Evolutionary conservation across 2,113 vertebrate species (phyloP).

Genomic region (Delphinapterus leucas): DNA sequence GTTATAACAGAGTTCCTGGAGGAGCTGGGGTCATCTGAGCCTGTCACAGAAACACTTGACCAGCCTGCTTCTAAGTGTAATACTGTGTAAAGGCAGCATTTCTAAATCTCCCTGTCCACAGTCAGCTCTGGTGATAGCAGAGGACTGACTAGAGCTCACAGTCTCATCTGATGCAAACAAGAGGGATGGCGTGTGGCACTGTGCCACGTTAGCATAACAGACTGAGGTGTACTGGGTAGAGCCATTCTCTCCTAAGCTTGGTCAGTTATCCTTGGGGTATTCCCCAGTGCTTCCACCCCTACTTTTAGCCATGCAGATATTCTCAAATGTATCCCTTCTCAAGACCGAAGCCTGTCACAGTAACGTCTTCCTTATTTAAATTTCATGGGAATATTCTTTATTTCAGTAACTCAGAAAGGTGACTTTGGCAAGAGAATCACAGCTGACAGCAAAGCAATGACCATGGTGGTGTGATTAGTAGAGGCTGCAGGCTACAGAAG

Average conservation of each 20-base stretch:
- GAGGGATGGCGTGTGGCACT: not conserved
- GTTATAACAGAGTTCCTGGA: not conserved
- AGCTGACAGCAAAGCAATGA: slow-evolving; percentile 88
- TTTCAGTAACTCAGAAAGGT: slow-evolving; percentile 81
- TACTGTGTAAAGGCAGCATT: not conserved
- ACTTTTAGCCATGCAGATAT: not conserved
- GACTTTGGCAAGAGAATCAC: slow-evolving; percentile 77
- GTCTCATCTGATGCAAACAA: not conserved
- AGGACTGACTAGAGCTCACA: not conserved
- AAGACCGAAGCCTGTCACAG: slow-evolving; percentile 26
- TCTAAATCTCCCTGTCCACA: not conserved
- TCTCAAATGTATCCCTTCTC: not conserved
- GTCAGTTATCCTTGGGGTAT: not conserved
- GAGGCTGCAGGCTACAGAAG: slow-evolving; percentile 82
- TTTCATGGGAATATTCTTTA: slow-evolving; percentile 78
- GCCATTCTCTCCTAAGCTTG: not conserved
- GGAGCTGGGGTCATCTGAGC: not conserved
- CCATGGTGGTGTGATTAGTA: slow-evolving; percentile 83
- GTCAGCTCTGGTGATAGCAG: not conserved
- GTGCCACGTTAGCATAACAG: not conserved
- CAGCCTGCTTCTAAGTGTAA: not conserved
- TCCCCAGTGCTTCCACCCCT: not conserved
- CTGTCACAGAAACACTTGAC: not conserved
- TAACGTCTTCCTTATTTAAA: slow-evolving; percentile 72
- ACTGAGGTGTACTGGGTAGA: not conserved